A percentile compares a stretch with the other conserved stretches of the same genome.
phyloP scores from a whole-genome alignment of 2,113 vertebrate species.

The Cyphomyrus discorhynchus region DNA sequence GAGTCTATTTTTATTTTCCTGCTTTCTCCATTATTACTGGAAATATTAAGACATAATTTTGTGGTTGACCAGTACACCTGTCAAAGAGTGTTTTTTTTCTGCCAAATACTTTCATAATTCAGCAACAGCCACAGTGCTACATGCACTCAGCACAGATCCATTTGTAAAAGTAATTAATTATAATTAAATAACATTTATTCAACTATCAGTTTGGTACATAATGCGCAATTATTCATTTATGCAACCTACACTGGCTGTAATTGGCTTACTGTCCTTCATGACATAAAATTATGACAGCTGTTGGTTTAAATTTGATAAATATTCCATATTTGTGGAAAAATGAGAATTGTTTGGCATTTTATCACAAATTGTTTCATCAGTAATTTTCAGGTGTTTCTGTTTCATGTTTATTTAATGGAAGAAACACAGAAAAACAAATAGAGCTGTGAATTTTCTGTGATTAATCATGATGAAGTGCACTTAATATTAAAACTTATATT shows the following conservation, averaged over 20 bases:
- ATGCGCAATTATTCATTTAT: background rate
- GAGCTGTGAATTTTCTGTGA: background rate
- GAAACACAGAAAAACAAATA: background rate
- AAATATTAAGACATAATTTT: background rate
- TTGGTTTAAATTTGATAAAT: background rate
- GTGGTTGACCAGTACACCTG: background rate
- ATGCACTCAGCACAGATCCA: slow-evolving; percentile 2
- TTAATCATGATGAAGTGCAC: background rate
- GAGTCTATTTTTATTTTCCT: background rate
- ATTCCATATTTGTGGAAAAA: background rate
- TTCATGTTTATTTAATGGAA: background rate
- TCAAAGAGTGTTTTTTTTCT: slow-evolving; percentile 1
- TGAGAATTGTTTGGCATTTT: background rate
- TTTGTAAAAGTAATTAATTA: slow-evolving; percentile 8
- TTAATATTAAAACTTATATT: background rate
- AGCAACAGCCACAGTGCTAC: background rate
- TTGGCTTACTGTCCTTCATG: background rate
- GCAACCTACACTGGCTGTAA: background rate
- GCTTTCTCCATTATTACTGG: background rate
- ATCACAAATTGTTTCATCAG: background rate
- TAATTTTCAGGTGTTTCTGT: background rate
- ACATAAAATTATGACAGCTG: background rate
- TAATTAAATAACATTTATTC: slow-evolving; percentile 11
- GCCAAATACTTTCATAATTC: background rate
- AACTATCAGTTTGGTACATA: background rate